phyloP scores from a whole-genome alignment of 30 jellyfish, hydroid and myxozoan species.

The Mastigias papua region DNA sequence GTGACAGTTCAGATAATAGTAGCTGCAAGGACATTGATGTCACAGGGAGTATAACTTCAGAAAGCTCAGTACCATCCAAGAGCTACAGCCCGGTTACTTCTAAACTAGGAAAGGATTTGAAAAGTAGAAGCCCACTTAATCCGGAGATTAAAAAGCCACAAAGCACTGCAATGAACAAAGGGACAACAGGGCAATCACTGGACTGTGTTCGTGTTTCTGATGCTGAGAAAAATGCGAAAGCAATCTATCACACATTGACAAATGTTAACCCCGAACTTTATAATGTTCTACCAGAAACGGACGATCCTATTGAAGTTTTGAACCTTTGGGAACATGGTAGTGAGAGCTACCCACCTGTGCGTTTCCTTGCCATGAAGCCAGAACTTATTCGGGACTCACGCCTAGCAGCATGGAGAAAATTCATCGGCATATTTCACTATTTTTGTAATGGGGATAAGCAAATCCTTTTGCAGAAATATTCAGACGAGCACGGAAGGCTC shows the following conservation, averaged over 20 bases:
- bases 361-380: constrained; percentile 51
- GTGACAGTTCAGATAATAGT: constrained; percentile 40
- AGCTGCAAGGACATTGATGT: constrained; percentile 47
- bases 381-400: constrained; percentile 41
- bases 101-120: background rate
- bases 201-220: background rate
- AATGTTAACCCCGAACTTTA: background rate
- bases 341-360: constrained; percentile 74
- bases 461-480: constrained; percentile 69
- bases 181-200: background rate
- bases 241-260: background rate
- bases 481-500: constrained; percentile 82
- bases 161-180: no score
- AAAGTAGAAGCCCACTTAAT: background rate
- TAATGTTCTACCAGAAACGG: constrained; percentile 33
- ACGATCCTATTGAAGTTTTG: constrained; percentile 40
- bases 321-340: constrained; percentile 77
- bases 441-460: constrained; percentile 79
- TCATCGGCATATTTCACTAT: constrained; percentile 76
- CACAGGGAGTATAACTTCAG: constrained; percentile 40
- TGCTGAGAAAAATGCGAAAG: background rate
- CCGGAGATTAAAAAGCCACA: no score
- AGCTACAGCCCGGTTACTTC: constrained; percentile 31
- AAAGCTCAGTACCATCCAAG: constrained; percentile 35
- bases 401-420: constrained; percentile 84